A percentile compares a stretch with the other conserved stretches of the same genome.
Conservation (phyloP, 23 tunicate genomes). For the Trididemnum clinides region DNA sequence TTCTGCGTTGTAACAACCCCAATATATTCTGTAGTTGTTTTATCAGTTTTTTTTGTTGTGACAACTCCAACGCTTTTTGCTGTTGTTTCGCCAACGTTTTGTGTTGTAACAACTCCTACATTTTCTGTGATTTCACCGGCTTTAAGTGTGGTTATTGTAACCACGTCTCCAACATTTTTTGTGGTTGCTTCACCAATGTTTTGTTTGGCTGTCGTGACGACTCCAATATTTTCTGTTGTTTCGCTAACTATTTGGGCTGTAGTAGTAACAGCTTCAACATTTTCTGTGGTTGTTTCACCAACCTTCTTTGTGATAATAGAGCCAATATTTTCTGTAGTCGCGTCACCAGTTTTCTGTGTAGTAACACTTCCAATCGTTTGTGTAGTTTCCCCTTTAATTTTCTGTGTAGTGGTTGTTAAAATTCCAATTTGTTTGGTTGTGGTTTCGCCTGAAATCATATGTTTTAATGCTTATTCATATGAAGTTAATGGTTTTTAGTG, state of each 20-base stretch:
- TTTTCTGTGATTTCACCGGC: neutral
- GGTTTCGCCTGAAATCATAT: neutral
- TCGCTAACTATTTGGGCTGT: neutral
- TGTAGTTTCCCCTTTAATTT: no score
- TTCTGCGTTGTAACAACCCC: constrained; percentile 6
- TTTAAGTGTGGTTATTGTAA: neutral
- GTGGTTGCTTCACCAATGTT: constrained; percentile 25
- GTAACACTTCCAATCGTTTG: no score
- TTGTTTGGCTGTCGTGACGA: neutral
- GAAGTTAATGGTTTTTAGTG: no score
- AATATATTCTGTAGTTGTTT: constrained; percentile 2
- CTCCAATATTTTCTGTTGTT: neutral
- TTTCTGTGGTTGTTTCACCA: neutral
- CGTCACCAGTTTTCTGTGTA: neutral
- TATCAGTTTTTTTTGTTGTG: neutral
- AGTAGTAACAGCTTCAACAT: neutral
- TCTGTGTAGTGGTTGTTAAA: constrained; percentile 24
- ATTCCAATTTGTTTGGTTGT: constrained; percentile 13
- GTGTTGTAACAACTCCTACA: constrained; percentile 11
- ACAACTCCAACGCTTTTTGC: constrained; percentile 2
- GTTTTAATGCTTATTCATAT: no score
- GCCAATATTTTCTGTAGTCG: neutral
- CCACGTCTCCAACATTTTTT: neutral
- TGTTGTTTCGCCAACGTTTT: constrained; percentile 3
- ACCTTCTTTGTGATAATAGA: neutral